Base-by-base conservation (phyloP, 2,797 vertebrate genomes). In the Phoxinus dragarum region DNA sequence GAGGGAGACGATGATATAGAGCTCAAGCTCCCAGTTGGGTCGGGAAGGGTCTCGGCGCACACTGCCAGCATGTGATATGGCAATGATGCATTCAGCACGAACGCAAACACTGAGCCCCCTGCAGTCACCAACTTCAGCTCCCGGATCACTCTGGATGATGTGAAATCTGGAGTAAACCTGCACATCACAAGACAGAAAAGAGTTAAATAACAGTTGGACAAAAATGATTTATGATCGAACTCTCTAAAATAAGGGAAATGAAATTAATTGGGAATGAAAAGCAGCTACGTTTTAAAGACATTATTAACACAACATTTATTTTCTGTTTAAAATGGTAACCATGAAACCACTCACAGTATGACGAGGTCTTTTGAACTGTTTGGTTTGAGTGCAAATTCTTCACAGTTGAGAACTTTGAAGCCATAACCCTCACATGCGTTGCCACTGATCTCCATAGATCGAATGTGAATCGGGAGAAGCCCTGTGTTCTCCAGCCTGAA, bases 101-200 rank as follows among this genome's bases (percentile, higher is more conserved):
- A 99, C 44, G 96, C 91, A 81, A 99, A 99, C 93, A 98, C 97
- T 3, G 98, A 99, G 89, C 98, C 98, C 72, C 97, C 97, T 0
- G 92, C 92, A 0, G 98, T 98, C 92, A 98, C 92, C 90, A 99
- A 92, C 89, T 97, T 99, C 91, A 99, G 95, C 92, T 99, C 98
- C 89, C 97, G 96, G 92, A 98, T 98, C 89, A 99, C 96, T 94
- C 98, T 96, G 89, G 98, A 99, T 49, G 97, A 97, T 49, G 98
- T 99, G 94, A 99, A 99, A 94, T 99, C 98, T 44, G 98, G 98
- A 91, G 98, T 99, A 96, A 99, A 99, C 96, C 98, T 99, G 90
- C 0, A 82, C 6, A n/a, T 23, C 40, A 44, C 21, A n/a, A 49
- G 6, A 67, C 34, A 11, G 44, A 67, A 47, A 49, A 16, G 2